Evolutionary conservation across 2,113 vertebrate species (phyloP).

Genomic region (Psilopogon haemacephalus): DNA sequence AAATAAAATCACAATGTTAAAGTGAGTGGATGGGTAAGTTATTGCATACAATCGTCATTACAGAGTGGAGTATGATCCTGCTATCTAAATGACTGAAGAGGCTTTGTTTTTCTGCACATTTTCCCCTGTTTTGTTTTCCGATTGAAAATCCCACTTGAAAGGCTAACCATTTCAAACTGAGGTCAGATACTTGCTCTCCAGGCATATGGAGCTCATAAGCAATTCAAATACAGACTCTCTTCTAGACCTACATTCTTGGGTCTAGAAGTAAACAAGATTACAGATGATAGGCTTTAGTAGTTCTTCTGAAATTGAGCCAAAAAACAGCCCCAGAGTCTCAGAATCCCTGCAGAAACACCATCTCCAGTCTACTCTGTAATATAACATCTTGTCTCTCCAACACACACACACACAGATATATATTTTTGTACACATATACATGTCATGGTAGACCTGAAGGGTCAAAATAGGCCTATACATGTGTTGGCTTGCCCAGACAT

Average conservation of each 20-base stretch:
- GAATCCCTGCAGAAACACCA: neutral
- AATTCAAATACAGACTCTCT: neutral
- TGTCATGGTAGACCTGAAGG: too few relatives aligned
- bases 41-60: neutral
- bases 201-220: neutral
- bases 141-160: neutral
- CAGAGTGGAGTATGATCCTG: neutral
- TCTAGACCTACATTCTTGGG: neutral
- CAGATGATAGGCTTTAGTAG: neutral
- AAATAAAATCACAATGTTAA: neutral
- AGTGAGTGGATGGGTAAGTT: neutral
- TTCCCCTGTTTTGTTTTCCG: neutral
- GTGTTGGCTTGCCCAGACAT: too few relatives aligned
- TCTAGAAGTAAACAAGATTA: constrained; percentile 14
- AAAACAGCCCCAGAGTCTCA: neutral
- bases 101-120: neutral
- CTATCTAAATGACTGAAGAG: neutral
- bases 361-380: neutral
- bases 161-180: neutral
- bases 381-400: neutral
- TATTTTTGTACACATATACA: too few relatives aligned
- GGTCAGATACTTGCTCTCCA: neutral
- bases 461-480: too few relatives aligned
- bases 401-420: neutral
- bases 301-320: constrained; percentile 2